Conservation (phyloP, 2,797 vertebrate species). For the Coluber constrictor region DNA sequence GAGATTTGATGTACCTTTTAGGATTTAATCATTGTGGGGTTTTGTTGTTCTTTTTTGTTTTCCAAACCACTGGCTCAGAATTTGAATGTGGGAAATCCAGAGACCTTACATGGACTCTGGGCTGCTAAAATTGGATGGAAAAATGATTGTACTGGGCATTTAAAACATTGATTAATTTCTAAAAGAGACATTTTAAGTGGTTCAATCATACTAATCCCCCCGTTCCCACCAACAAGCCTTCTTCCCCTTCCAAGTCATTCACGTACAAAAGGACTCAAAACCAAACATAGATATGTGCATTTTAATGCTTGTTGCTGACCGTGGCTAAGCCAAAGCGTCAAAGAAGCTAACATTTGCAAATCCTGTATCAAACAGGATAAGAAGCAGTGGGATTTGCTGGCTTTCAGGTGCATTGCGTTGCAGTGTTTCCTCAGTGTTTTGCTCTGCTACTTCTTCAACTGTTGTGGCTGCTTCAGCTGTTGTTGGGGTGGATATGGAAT, state of each 20-base stretch:
- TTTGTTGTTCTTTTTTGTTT: too few species aligned
- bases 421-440: background rate
- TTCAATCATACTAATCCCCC: too few species aligned
- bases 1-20: too few species aligned
- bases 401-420: too few species aligned
- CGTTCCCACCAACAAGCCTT: background rate
- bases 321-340: background rate
- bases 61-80: too few species aligned
- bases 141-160: too few species aligned
- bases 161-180: too few species aligned
- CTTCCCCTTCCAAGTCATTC: background rate
- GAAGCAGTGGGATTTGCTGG: background rate
- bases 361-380: background rate
- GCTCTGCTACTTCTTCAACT: background rate
- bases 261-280: background rate
- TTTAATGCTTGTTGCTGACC: background rate
- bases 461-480: fast-evolving
- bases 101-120: too few species aligned
- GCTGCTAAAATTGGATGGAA: too few species aligned
- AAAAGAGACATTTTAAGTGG: too few species aligned
- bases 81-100: too few species aligned
- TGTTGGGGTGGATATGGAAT: conserved; percentile 44
- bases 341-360: background rate
- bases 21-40: too few species aligned
- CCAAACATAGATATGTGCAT: background rate